Conservation (phyloP, 2,113 vertebrate species). For the Verasper variegatus region DNA sequence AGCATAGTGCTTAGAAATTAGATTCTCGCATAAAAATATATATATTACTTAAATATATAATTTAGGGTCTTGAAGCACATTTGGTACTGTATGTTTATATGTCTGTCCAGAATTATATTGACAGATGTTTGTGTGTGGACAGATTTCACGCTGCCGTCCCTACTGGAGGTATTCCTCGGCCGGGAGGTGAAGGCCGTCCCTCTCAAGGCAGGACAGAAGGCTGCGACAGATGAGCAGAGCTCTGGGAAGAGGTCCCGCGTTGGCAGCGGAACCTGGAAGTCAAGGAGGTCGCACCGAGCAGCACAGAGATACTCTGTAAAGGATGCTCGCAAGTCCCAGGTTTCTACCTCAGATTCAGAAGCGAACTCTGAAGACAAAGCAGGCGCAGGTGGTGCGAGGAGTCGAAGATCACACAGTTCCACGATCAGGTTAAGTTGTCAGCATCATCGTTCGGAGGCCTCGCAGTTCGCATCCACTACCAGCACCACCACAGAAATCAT, state of each 20-base stretch:
- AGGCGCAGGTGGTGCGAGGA: slow-evolving; percentile 65
- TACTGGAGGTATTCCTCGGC: slow-evolving; percentile 83
- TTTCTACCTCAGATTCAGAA: slow-evolving; percentile 95
- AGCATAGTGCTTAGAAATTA: background rate
- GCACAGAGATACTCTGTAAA: slow-evolving; percentile 89
- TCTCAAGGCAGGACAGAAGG: slow-evolving; percentile 85
- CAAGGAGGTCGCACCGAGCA: slow-evolving; percentile 81
- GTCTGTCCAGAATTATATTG: background rate
- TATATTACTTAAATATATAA: background rate
- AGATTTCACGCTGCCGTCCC: slow-evolving; percentile 91
- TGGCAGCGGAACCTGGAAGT: slow-evolving; percentile 83
- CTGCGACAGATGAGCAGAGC: slow-evolving; percentile 78
- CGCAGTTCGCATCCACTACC: slow-evolving; percentile 46
- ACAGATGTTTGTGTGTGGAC: slow-evolving; percentile 37
- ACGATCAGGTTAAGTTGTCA: slow-evolving; percentile 80
- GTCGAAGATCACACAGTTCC: slow-evolving; percentile 81
- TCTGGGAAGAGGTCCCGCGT: slow-evolving; percentile 75
- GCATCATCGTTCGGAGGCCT: slow-evolving; percentile 68
- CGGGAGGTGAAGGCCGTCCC: slow-evolving; percentile 83
- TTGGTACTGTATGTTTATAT: background rate
- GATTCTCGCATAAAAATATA: background rate
- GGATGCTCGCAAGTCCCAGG: slow-evolving; percentile 89
- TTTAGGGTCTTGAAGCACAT: background rate
- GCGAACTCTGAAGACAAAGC: slow-evolving; percentile 89
- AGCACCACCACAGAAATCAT: slow-evolving; percentile 66